Percentiles rank a stretch among this genome's conserved stretches.
phyloP scores from a whole-genome alignment of 2,113 vertebrate species.

The Carassius auratus region DNA sequence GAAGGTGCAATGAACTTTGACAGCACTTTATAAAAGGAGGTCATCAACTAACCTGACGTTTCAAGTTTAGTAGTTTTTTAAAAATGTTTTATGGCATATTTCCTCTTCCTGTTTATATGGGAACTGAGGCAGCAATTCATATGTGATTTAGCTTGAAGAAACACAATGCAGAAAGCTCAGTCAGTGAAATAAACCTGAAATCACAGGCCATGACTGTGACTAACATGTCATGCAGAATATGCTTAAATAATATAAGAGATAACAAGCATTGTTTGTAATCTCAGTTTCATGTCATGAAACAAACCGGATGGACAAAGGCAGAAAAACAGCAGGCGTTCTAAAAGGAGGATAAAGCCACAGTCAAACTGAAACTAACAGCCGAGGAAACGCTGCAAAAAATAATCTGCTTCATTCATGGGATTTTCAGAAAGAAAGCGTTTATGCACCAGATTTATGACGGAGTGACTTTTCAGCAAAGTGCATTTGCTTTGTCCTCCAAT shows the following conservation, averaged over 20 bases:
- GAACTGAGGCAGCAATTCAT: not conserved
- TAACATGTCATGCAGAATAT: not conserved
- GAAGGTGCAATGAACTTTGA: not conserved
- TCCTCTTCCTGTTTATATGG: slow-evolving; percentile 12
- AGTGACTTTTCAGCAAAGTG: not conserved
- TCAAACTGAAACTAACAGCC: slow-evolving; percentile 10
- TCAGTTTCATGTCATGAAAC: no score
- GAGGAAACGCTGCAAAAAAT: not conserved
- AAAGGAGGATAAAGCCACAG: not conserved
- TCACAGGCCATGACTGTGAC: not conserved
- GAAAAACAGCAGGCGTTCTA: not conserved
- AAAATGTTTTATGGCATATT: not conserved
- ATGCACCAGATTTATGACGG: not conserved
- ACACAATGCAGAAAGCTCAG: not conserved
- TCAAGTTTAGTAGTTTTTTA: not conserved
- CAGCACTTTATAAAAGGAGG: not conserved
- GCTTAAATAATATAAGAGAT: not conserved
- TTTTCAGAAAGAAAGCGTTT: not conserved
- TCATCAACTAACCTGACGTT: not conserved
- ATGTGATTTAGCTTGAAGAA: not conserved
- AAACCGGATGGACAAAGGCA: not conserved
- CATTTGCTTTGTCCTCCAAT: slow-evolving; percentile 19
- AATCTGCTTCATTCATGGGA: slow-evolving; percentile 22
- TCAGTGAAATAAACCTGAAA: not conserved
- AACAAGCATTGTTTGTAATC: not conserved